Evolutionary conservation across 2,888 invertebrate genomes (phyloP), one percentile per base, ranked within the genome.

Genomic region (Andrena praecox): DNA sequence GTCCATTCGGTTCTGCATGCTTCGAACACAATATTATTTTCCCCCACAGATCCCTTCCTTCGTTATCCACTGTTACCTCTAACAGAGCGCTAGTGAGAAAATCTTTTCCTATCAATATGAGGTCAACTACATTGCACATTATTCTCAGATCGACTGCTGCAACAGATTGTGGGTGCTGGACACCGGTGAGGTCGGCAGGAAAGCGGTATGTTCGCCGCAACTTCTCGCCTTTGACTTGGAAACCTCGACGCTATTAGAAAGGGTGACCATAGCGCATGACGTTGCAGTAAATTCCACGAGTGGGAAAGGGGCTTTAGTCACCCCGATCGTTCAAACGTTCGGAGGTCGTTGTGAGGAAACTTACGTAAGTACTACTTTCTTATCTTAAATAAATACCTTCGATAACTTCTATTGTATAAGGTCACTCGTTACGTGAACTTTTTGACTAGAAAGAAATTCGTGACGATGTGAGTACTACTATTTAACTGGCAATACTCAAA

Each of bases 161-260:
- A 95, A 95, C 77, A 94, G 96, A 7, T 93, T 97, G 33, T 97
- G 97, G 96, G 96, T 96, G 3, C 93, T 97, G 92, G 97, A 97
- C 90, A 94, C 96, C 0, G 97, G 97, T 16, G 95, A 95, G 89
- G 95, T 96, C 62, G 95, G 95, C 0, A 95, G 95, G 0, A 85
- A 90, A 0, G 95, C 95, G 87, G 90, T 95, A 12, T 98, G 98
- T 89, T 95, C 95, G 0, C 96, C 97, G 0, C 96, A 97, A 92
- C 92, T 98, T 12, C 93, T 97, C 0, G 96, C 96, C 0, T 97
- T 97, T 89, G 96, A 97, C 93, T 93, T 97, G 69, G 89, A 90
- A 50, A 96, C 95, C 0, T 91, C 94, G 74, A 73, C 77, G 33
- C 81, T 94, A 48, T 69, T 94, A 29, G 89, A 89, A 7, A 78